These are phyloP conservation scores for Acrocera orbiculus DNA, from an alignment of 2,888 invertebrate species.

Conservation along the genomic window DNA sequence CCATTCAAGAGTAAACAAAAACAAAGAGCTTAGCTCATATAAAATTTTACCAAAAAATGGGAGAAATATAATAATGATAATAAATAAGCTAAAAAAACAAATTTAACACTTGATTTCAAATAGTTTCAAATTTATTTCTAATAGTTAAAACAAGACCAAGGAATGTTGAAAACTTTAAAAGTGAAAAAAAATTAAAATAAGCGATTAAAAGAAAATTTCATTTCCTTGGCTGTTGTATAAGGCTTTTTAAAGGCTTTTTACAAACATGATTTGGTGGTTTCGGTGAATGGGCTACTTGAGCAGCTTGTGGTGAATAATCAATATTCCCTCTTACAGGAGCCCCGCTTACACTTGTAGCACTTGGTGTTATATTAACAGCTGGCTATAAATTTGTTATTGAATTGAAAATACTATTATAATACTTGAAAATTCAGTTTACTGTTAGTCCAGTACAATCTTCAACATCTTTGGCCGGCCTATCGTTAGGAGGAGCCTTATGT, in stretches of 20 bases:
- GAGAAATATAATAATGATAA: too few relatives aligned
- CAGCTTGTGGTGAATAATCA: constrained; percentile 78
- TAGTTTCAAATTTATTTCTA: too few relatives aligned
- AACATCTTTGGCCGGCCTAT: constrained; percentile 45
- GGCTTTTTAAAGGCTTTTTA: constrained; percentile 42
- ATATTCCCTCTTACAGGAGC: constrained; percentile 66
- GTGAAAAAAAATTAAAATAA: background rate
- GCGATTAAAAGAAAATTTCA: constrained; percentile 25
- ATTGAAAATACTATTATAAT: constrained; percentile 19
- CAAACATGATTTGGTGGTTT: constrained; percentile 50
- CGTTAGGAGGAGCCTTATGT: constrained; percentile 52
- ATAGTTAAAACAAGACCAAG: too few relatives aligned
- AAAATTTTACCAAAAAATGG: too few relatives aligned
- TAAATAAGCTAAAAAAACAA: too few relatives aligned
- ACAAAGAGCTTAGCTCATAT: too few relatives aligned
- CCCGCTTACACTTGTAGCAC: constrained; percentile 56
- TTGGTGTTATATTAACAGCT: constrained; percentile 46
- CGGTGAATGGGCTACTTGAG: constrained; percentile 68
- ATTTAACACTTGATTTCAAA: too few relatives aligned
- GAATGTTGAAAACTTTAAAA: too few relatives aligned
- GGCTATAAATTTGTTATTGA: constrained; percentile 17
- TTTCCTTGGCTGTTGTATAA: constrained; percentile 81
- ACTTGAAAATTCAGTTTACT: constrained; percentile 32
- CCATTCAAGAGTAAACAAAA: too few relatives aligned
- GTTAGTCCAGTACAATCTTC: constrained; percentile 58